phyloP scores from a whole-genome alignment of 2,113 vertebrate species.

The Micronisus gabar region DNA sequence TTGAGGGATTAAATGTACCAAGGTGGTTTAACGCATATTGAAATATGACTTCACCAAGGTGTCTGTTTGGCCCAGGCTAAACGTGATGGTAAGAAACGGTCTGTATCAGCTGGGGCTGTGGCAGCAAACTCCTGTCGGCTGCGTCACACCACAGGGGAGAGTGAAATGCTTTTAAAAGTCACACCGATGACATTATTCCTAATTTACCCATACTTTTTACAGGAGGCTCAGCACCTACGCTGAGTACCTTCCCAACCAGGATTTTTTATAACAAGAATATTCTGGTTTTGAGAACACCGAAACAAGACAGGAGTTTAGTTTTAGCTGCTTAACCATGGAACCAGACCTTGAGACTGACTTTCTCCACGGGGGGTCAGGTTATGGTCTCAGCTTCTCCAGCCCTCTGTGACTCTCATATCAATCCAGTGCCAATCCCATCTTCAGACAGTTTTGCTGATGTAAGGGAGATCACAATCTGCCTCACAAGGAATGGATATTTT shows the following conservation, averaged over 20 bases:
- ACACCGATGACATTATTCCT: background rate
- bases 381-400: background rate
- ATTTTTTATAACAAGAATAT: background rate
- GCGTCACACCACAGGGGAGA: background rate
- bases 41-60: background rate
- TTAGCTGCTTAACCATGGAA: background rate
- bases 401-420: background rate
- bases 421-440: background rate
- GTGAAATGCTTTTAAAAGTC: background rate
- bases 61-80: background rate
- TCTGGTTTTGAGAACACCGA: background rate
- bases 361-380: background rate
- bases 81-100: background rate
- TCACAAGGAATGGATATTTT: background rate
- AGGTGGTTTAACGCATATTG: background rate
- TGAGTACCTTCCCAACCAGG: background rate
- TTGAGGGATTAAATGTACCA: constrained; percentile 21
- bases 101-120: background rate
- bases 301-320: background rate
- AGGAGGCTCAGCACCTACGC: background rate
- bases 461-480: constrained; percentile 29
- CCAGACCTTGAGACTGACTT: background rate
- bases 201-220: background rate
- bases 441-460: constrained; percentile 43
- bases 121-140: rapidly evolving